Evolutionary conservation across 2,888 invertebrate genomes (phyloP).

Genomic region (Endomychus coccineus): DNA sequence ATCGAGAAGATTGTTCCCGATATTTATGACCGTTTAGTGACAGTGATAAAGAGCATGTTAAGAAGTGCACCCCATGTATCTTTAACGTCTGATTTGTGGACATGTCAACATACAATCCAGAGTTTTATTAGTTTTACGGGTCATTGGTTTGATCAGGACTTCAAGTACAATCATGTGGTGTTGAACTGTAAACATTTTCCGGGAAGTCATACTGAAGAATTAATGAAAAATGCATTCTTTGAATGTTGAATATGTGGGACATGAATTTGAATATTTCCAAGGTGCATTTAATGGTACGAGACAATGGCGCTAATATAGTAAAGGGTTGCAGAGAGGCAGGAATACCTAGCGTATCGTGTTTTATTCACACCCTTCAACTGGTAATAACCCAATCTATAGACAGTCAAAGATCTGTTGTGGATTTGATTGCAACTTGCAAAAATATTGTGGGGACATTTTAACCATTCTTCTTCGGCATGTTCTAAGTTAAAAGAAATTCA

Average conservation of each 20-base stretch:
- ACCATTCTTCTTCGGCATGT: constrained; percentile 5
- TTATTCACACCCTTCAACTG: constrained; percentile 10
- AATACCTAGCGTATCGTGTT: constrained; percentile 9
- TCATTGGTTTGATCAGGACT: constrained; percentile 7
- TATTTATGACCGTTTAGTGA: constrained; percentile 6
- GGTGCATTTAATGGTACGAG: constrained; percentile 6
- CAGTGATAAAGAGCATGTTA: constrained; percentile 4
- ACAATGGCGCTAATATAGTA: constrained; percentile 7
- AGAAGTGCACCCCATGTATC: constrained; percentile 1
- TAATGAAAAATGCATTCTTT: constrained; percentile 4
- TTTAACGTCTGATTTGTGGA: constrained; percentile 8
- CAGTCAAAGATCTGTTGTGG: constrained; percentile 8
- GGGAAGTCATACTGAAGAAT: constrained; percentile 5
- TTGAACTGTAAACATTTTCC: constrained; percentile 8
- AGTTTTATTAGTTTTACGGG: constrained; percentile 8
- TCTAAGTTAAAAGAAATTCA: constrained; percentile 7
- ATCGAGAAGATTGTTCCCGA: too few species aligned
- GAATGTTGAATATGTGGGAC: constrained; percentile 8
- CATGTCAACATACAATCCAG: constrained; percentile 7
- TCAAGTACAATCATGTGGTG: constrained; percentile 4
- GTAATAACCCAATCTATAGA: constrained; percentile 4
- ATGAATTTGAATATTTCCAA: not conserved
- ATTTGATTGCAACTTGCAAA: constrained; percentile 6
- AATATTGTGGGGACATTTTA: constrained; percentile 7
- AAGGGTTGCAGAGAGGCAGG: constrained; percentile 7